Evolutionary conservation across 1,140 invertebrate species (phyloP).

Genomic region (Drosophila baimaii): DNA sequence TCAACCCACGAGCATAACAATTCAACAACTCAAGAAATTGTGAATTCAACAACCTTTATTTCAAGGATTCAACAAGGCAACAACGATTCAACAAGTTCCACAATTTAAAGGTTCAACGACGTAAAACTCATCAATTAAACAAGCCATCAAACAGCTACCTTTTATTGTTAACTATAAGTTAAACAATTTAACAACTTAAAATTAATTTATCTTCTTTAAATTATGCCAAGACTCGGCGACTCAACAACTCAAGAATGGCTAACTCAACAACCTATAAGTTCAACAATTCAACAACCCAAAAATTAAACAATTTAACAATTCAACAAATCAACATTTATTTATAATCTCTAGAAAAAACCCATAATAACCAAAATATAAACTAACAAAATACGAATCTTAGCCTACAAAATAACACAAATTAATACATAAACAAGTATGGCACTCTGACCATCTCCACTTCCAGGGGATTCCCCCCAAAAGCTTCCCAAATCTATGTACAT

Average conservation of each 20-base stretch:
- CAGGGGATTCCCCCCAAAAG: background rate
- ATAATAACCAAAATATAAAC: background rate
- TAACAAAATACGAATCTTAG: background rate
- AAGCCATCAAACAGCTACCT: no score
- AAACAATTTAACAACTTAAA: no score
- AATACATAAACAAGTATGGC: background rate
- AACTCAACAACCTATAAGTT: no score
- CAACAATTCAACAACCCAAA: background rate
- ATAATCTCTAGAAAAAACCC: background rate
- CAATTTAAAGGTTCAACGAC: no score
- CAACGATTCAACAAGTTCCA: no score
- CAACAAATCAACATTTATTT: background rate
- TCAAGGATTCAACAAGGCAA: no score
- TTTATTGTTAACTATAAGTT: no score
- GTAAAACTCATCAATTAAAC: no score
- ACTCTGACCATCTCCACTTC: background rate
- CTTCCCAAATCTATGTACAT: conserved; percentile 10
- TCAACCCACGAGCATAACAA: background rate
- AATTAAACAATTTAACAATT: no score
- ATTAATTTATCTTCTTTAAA: no score
- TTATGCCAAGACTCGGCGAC: no score
- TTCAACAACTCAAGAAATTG: background rate
- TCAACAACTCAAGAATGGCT: no score
- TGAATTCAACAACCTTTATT: background rate
- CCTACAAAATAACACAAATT: background rate